Evolutionary conservation across 2,113 vertebrate species (phyloP).

Genomic region (Athene noctua): DNA sequence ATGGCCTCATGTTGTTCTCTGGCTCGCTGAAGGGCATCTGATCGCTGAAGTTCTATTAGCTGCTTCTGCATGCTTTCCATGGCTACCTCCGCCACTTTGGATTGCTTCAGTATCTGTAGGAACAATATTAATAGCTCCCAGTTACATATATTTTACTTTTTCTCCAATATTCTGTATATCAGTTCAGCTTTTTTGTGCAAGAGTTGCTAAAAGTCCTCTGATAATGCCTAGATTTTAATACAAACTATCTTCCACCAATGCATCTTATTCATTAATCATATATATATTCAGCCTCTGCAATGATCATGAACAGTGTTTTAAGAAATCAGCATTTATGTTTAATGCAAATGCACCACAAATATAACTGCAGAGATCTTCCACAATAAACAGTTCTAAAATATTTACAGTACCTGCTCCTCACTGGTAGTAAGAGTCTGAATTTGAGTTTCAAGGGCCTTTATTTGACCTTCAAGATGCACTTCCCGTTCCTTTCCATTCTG

Average conservation of each 20-base stretch:
- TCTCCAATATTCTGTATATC: background rate
- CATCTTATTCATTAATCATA: background rate
- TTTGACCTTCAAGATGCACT: slow-evolving; percentile 82
- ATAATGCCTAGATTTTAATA: background rate
- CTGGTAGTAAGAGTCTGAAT: slow-evolving; percentile 79
- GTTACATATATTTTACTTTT: background rate
- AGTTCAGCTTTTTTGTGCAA: background rate
- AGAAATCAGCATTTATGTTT: background rate
- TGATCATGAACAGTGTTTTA: background rate
- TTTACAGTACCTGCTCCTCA: slow-evolving; percentile 82
- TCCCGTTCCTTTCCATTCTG: slow-evolving; percentile 85
- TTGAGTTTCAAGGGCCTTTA: slow-evolving; percentile 84
- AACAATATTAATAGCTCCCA: background rate
- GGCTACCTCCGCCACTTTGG: slow-evolving; percentile 83
- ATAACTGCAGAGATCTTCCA: background rate
- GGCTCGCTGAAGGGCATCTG: slow-evolving; percentile 84
- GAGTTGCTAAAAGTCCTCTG: background rate
- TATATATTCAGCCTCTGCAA: background rate
- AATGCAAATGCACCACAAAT: background rate
- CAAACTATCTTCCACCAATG: background rate
- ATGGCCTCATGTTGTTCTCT: slow-evolving; percentile 88
- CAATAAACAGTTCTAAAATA: background rate
- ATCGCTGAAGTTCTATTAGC: slow-evolving; percentile 85
- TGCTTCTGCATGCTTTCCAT: slow-evolving; percentile 93
- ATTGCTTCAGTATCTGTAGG: slow-evolving; percentile 82